Evolutionary conservation across 2,797 vertebrate species (phyloP).

Genomic region (Gymnodraco acuticeps): DNA sequence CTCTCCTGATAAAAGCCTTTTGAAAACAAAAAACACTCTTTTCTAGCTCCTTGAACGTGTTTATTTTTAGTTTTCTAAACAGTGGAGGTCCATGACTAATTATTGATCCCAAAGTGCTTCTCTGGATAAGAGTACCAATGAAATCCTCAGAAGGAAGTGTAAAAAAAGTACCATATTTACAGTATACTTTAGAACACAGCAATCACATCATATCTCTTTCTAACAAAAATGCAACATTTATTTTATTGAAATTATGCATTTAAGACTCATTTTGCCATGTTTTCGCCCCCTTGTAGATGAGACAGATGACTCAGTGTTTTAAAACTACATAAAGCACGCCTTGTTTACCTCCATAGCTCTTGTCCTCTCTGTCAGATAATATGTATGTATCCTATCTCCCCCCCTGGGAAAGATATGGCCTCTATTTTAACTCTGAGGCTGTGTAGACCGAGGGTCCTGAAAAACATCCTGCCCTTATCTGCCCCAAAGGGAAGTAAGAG

Average conservation of each 20-base stretch:
- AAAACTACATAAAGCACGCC: slow-evolving; percentile 44
- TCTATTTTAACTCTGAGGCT: slow-evolving; percentile 59
- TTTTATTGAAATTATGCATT: slow-evolving; percentile 13
- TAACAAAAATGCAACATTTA: neutral
- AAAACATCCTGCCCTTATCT: slow-evolving; percentile 55
- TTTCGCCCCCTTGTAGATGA: slow-evolving; percentile 11
- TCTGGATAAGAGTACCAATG: slow-evolving; percentile 33
- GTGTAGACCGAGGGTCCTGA: slow-evolving; percentile 51
- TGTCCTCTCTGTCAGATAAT: slow-evolving; percentile 60
- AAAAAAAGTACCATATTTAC: slow-evolving; percentile 28
- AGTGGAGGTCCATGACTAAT: slow-evolving; percentile 47
- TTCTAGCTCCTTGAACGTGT: slow-evolving; percentile 35
- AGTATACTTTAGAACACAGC: neutral
- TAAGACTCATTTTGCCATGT: neutral
- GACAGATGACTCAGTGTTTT: slow-evolving; percentile 45
- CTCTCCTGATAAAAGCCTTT: slow-evolving; percentile 13
- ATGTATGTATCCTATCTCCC: slow-evolving; percentile 47
- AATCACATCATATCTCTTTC: neutral
- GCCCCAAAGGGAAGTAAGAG: slow-evolving; percentile 24
- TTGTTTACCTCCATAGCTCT: slow-evolving; percentile 60
- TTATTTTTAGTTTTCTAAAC: slow-evolving; percentile 55
- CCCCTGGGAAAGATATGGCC: slow-evolving; percentile 50
- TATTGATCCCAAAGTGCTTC: slow-evolving; percentile 41
- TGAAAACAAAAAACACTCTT: neutral
- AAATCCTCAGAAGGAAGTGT: slow-evolving; percentile 24